A percentile compares a stretch with the other conserved stretches of the same genome.
These are phyloP conservation scores for Syrphus vitripennis DNA, from an alignment of 2,888 invertebrate species.

Conservation along the genomic window DNA sequence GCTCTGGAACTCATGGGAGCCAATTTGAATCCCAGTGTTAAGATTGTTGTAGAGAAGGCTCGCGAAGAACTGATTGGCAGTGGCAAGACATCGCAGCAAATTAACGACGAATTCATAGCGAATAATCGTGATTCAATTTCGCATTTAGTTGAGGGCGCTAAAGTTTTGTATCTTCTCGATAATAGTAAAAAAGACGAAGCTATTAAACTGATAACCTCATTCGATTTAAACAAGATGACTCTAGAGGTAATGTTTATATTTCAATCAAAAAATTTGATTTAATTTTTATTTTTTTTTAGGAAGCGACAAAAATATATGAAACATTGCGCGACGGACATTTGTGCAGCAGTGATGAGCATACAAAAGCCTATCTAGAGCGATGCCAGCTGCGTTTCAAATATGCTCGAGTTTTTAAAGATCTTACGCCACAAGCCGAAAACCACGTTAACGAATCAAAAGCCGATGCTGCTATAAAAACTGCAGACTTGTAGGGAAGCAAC, in stretches of 20 bases:
- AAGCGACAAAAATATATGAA: constrained; percentile 90
- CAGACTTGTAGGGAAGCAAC: constrained; percentile 74
- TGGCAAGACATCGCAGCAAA: constrained; percentile 83
- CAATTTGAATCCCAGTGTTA: constrained; percentile 77
- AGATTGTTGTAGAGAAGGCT: constrained; percentile 79
- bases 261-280: background rate
- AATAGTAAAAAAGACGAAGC: constrained; percentile 86
- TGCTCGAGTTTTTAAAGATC: constrained; percentile 87
- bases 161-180: constrained; percentile 89
- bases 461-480: constrained; percentile 71
- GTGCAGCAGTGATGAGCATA: constrained; percentile 87
- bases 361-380: constrained; percentile 86
- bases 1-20: constrained; percentile 73
- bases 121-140: constrained; percentile 85
- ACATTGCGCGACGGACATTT: constrained; percentile 91
- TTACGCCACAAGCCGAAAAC: constrained; percentile 71
- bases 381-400: constrained; percentile 90
- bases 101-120: constrained; percentile 88
- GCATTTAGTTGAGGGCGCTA: constrained; percentile 91
- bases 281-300: constrained; percentile 82
- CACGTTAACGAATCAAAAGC: constrained; percentile 71
- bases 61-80: constrained; percentile 81
- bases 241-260: constrained; percentile 75
- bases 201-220: constrained; percentile 84
- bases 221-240: constrained; percentile 81